Base-by-base conservation (phyloP, 1,140 invertebrate species). In the Ctenoplectra terminalis region DNA sequence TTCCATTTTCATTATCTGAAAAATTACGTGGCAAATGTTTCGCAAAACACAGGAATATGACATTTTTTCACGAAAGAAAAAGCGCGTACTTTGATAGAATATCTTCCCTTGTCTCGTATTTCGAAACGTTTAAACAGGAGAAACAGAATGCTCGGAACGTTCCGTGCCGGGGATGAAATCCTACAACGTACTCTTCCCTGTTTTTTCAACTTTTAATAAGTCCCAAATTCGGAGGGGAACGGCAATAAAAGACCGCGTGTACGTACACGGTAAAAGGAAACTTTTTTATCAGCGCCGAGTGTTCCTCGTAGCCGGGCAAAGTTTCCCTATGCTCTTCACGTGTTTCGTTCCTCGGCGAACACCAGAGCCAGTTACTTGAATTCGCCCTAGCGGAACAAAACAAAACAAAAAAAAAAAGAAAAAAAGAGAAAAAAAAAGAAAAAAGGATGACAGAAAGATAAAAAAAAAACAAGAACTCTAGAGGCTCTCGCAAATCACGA, bases 201-300 rank as follows among this genome's bases (percentile, higher is more conserved):
- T n/a, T 17, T 37, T 26, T 37, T 34, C 37, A 43, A 72, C 70
- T 66, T 66, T 76, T 76, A 66, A 76, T 66, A 76, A 66, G 63
- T 76, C 73, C 60, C 48, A 37, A 73, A 75, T 43, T 76, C 20
- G n/a, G 23, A 17, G 29, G 13, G n/a, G 60, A 46, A 40, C 46
- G 40, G 23, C 26, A 20, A 48, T 29, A 60, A 46, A 48, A 20
- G 20, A 2, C 8, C 9, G 29, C 23, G 29, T 20, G 15, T 23
- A 13, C 29, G 34, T n/a, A n/a, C 60, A 11, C 8, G 43, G n/a
- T 3, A 8, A 40, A 37, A 63, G 48, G 37, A 34, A 34, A 29
- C 26, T 52, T 71, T 71, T 40, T 11, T 63, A 66, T 75, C 73
- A 17, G n/a, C 46, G 23, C 20, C 37, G 70, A 58, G 56, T 34